A percentile compares a stretch with the other conserved stretches of the same genome.
Evolutionary conservation across 2,888 invertebrate species (phyloP).

Genomic region (Dasysyrphus tricinctus): DNA sequence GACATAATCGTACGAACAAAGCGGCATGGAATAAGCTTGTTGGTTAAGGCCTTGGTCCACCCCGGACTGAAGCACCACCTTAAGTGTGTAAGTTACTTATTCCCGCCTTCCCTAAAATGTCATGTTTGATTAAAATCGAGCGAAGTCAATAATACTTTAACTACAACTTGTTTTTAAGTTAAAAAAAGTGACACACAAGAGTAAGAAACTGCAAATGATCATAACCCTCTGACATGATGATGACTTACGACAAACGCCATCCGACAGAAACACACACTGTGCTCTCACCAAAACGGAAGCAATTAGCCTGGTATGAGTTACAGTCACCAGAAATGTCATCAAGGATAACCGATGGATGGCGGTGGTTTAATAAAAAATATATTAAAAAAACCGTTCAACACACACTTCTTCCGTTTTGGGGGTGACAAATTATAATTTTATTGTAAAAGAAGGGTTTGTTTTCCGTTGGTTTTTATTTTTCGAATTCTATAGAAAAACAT

Average conservation of each 20-base stretch:
- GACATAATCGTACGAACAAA: no score
- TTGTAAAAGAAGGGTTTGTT: conserved; percentile 63
- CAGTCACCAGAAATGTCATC: conserved; percentile 70
- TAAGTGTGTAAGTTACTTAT: no score
- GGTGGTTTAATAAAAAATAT: conserved; percentile 36
- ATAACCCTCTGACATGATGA: conserved; percentile 43
- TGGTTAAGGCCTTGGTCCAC: no score
- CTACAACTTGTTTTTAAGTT: no score
- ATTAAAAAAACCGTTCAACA: conserved; percentile 46
- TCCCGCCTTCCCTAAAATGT: no score
- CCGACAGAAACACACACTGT: conserved; percentile 19
- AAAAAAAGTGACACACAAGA: background rate
- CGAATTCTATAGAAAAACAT: background rate
- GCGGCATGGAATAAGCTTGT: no score
- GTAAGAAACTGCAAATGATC: conserved; percentile 52
- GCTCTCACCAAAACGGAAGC: conserved; percentile 65
- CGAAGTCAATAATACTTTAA: no score
- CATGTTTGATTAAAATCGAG: no score
- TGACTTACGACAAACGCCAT: conserved; percentile 44
- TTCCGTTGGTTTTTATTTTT: conserved; percentile 35
- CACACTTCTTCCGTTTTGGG: conserved; percentile 64
- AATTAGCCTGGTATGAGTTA: conserved; percentile 68
- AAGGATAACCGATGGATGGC: conserved; percentile 66
- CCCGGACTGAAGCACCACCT: no score
- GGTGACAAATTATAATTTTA: conserved; percentile 75